These are phyloP conservation scores for Pristiophorus japonicus DNA, from an alignment of 2,113 vertebrate species.

Conservation along the genomic window DNA sequence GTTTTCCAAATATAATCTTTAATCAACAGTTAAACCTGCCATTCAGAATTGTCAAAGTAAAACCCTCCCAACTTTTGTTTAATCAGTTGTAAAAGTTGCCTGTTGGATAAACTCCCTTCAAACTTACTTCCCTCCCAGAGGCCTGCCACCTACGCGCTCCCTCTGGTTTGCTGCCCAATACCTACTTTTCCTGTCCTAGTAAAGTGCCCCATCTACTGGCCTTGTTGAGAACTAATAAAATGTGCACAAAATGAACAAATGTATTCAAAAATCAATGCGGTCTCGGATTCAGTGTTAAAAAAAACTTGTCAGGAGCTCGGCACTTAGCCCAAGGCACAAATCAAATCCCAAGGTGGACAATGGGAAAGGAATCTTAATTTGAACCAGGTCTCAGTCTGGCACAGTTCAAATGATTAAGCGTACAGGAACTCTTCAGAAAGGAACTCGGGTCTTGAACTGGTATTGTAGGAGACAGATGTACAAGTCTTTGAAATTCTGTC, in stretches of 20 bases:
- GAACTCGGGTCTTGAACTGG: not conserved
- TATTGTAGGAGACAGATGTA: not conserved
- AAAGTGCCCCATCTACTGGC: slow-evolving; percentile 33
- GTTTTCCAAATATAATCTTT: not conserved
- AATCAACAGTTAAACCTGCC: not conserved
- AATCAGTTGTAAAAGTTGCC: not conserved
- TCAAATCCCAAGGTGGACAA: not conserved
- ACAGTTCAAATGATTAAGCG: not conserved
- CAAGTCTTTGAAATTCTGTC: not conserved
- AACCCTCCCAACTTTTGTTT: not conserved
- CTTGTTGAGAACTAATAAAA: not conserved
- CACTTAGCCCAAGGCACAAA: not conserved
- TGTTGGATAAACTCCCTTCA: not conserved
- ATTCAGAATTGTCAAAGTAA: not conserved
- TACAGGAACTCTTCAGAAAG: not conserved
- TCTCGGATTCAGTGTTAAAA: not conserved
- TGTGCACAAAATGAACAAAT: not conserved
- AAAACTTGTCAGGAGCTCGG: not conserved
- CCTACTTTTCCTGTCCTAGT: slow-evolving; percentile 17
- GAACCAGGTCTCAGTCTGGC: not conserved
- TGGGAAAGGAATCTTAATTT: not conserved
- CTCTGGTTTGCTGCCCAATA: not conserved
- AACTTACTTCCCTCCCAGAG: not conserved
- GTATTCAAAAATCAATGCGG: not conserved
- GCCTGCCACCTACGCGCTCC: not conserved